Base-by-base conservation (phyloP, 2,888 invertebrate genomes). In the Eledone cirrhosa region DNA sequence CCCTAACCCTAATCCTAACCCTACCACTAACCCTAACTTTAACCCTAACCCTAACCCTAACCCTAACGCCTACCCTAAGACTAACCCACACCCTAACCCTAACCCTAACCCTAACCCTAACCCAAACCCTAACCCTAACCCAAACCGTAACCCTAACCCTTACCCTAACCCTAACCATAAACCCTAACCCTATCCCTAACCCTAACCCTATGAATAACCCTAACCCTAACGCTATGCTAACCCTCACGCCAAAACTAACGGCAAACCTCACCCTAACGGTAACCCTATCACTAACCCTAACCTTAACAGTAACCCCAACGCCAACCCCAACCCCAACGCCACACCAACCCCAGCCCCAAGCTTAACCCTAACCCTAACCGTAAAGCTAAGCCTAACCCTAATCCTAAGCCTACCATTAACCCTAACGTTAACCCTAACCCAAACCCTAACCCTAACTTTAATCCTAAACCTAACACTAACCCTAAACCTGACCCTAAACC, bases 221-320 rank as follows among this genome's bases (percentile, higher is more conserved):
- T 69, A n/a, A 69, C 69, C 24, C 24, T 69, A 19, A 29, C 69
- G 16, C 63, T 77, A 77, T 63, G 63, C 77, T 63, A 22, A 65
- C 7, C 63, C 77, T 63, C 63, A 65, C 13, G 16, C 24, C 29
- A 19, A 69, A n/a, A 13, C 53, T 53, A 53, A 53, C 53, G 14
- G 14, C 53, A 53, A 13, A 13, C 19, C 53, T 53, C 13, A 53
- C 53, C 53, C 53, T 16, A 16, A 53, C 53, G 13, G 14, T 53
- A 53, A 53, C 53, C 53, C 53, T 53, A 53, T 16, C 53, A 16
- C 53, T 53, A 16, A 53, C 53, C 19, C 53, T 53, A 53, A 53
- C 53, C 53, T 53, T 16, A 53, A 53, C 53, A 13, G 14, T 53
- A 19, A 53, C 53, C 19, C 53, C 19, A 16, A 53, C 13, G 14